Evolutionary conservation across 2,797 vertebrate species (phyloP).

Genomic region (Xenentodon cancila): DNA sequence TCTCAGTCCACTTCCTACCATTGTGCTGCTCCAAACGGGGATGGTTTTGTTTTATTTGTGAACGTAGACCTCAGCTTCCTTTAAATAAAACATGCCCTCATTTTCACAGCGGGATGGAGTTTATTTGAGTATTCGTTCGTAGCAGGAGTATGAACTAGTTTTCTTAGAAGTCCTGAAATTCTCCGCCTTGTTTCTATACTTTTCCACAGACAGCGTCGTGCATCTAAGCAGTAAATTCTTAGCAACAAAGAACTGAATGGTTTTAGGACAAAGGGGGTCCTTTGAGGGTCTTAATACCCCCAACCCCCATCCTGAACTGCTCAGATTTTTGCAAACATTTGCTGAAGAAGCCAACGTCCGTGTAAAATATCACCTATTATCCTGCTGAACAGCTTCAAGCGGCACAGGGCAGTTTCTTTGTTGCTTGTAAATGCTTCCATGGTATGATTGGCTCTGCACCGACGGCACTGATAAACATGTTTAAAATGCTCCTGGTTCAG

Average conservation of each 20-base stretch:
- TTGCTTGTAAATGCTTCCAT: background rate
- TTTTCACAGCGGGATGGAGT: background rate
- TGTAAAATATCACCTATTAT: no score
- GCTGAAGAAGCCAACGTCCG: no score
- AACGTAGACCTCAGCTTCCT: constrained; percentile 13
- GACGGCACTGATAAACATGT: constrained; percentile 6
- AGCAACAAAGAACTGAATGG: no score
- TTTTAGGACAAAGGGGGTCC: constrained; percentile 19
- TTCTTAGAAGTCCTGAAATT: no score
- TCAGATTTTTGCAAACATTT: constrained; percentile 11
- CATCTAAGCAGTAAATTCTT: no score
- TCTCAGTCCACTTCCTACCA: constrained; percentile 58
- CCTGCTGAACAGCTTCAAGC: no score
- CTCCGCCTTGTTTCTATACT: no score
- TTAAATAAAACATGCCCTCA: constrained; percentile 5
- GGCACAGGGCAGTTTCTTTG: background rate
- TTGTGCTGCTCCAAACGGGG: constrained; percentile 51
- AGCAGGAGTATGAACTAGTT: background rate
- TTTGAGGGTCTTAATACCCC: constrained; percentile 17
- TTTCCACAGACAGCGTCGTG: no score
- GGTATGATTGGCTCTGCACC: background rate
- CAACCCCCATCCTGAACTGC: background rate
- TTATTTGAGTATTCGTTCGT: background rate
- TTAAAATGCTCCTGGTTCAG: constrained; percentile 7
- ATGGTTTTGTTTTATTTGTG: constrained; percentile 30